These are phyloP conservation scores for Climacteris rufus DNA, from an alignment of 2,113 vertebrate genomes.

Conservation along the genomic window DNA sequence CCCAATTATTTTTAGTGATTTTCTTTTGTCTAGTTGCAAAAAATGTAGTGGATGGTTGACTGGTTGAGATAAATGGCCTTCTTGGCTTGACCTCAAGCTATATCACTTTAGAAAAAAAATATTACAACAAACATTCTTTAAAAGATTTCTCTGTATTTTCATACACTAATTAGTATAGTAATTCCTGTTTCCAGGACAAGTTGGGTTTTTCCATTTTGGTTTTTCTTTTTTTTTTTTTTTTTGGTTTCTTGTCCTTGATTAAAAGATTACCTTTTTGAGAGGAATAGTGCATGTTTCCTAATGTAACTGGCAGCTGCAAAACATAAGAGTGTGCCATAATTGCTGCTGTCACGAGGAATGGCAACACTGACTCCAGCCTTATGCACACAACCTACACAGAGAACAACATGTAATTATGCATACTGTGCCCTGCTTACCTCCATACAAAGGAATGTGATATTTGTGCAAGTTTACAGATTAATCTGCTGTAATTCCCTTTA, in stretches of 20 bases:
- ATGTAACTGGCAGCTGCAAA: background rate
- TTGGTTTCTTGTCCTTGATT: background rate
- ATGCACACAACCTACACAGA: background rate
- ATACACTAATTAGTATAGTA: background rate
- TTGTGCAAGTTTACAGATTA: constrained; percentile 57
- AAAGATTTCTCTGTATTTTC: background rate
- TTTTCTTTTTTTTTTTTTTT: background rate
- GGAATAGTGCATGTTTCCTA: background rate
- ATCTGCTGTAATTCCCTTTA: constrained; percentile 40
- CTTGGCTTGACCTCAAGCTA: background rate
- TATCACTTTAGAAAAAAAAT: background rate
- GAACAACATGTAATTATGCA: background rate
- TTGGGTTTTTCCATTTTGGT: background rate
- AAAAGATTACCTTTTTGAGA: background rate
- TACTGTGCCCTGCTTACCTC: constrained; percentile 14
- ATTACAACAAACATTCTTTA: background rate
- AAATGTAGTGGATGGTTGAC: background rate
- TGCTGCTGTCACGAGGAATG: background rate
- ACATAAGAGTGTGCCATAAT: background rate
- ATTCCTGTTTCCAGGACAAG: constrained; percentile 35
- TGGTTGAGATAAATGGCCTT: background rate
- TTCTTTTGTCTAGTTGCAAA: background rate
- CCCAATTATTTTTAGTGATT: background rate
- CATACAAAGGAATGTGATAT: constrained; percentile 27
- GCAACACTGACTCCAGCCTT: background rate